These are phyloP conservation scores for Lysandra coridon DNA, from an alignment of 2,888 invertebrate genomes.

Conservation along the genomic window DNA sequence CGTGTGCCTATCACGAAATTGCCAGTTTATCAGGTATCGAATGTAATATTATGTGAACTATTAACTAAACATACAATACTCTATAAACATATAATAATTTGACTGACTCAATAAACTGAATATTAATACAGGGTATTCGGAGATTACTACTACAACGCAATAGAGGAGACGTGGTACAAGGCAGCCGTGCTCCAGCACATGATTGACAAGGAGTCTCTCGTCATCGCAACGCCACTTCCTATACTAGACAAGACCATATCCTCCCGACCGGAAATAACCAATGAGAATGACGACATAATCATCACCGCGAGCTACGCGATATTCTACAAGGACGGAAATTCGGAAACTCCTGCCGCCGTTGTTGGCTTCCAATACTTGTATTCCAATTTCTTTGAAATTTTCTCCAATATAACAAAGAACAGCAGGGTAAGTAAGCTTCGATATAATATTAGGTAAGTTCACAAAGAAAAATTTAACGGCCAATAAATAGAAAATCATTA, in stretches of 20 bases:
- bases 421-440: conserved; percentile 48
- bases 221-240: conserved; percentile 87
- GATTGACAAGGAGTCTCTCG: conserved; percentile 87
- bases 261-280: conserved; percentile 57
- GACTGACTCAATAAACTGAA: neutral
- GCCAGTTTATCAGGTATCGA: neutral
- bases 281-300: conserved; percentile 77
- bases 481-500: too few species aligned
- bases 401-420: conserved; percentile 81
- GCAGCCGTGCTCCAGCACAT: conserved; percentile 92
- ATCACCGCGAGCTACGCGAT: conserved; percentile 92
- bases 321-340: conserved; percentile 87
- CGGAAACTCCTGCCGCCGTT: conserved; percentile 92
- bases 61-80: neutral
- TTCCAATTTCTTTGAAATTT: conserved; percentile 83
- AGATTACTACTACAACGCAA: conserved; percentile 86
- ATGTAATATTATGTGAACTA: neutral
- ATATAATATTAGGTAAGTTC: too few species aligned
- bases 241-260: conserved; percentile 63
- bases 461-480: too few species aligned
- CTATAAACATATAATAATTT: too few species aligned
- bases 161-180: conserved; percentile 95
- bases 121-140: conserved; percentile 83
- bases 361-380: conserved; percentile 93
- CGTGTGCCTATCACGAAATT: neutral